phyloP scores from a whole-genome alignment of 1,140 invertebrate species.

The Anagrus nilaparvatae region DNA sequence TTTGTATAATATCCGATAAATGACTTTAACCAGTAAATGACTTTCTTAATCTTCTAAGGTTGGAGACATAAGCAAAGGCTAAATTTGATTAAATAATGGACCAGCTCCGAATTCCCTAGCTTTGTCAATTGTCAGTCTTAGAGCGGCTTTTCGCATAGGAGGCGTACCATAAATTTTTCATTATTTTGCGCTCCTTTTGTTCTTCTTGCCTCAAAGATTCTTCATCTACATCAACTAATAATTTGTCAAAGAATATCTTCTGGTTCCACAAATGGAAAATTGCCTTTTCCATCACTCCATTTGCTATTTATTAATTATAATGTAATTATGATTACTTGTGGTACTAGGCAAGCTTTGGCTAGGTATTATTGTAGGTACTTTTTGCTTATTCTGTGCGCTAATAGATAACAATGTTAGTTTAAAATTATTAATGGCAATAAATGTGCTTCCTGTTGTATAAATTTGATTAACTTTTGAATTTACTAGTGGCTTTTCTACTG shows the following conservation, averaged over 20 bases:
- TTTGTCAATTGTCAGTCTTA: constrained; percentile 97
- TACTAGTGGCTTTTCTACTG: constrained; percentile 54
- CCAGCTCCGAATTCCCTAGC: constrained; percentile 97
- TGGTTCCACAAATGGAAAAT: constrained; percentile 97
- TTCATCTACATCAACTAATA: constrained; percentile 96
- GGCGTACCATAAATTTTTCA: constrained; percentile 98
- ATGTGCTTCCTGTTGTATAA: no score
- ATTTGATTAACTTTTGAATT: constrained; percentile 49
- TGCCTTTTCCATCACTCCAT: no score
- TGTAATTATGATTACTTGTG: constrained; percentile 46
- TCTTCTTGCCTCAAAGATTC: constrained; percentile 91
- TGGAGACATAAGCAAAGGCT: constrained; percentile 97
- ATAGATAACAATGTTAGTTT: constrained; percentile 41
- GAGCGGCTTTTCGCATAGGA: constrained; percentile 95
- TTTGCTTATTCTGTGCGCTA: constrained; percentile 48
- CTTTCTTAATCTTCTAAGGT: constrained; percentile 98
- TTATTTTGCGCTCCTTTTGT: constrained; percentile 97
- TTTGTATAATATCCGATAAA: constrained; percentile 97
- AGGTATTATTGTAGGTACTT: constrained; percentile 43
- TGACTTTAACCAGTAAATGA: constrained; percentile 99
- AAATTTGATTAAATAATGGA: constrained; percentile 96
- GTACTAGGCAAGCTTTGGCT: constrained; percentile 51
- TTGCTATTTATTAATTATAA: no score
- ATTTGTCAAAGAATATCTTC: constrained; percentile 99
- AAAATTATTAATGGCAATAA: constrained; percentile 42